These are phyloP conservation scores for Crossocerus cetratus DNA, from an alignment of 2,888 invertebrate species.

Conservation along the genomic window DNA sequence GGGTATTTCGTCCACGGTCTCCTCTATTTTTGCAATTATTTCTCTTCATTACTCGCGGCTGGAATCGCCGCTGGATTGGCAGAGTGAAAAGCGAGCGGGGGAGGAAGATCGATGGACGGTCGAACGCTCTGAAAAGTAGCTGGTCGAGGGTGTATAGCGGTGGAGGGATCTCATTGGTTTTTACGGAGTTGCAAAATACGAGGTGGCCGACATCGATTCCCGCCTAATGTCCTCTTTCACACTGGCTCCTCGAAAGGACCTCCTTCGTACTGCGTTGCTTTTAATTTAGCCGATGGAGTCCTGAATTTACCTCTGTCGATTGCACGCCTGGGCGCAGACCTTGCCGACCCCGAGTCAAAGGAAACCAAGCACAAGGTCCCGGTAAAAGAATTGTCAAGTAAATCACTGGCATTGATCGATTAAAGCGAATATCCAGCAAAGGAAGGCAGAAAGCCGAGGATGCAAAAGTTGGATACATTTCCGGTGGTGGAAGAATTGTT, in stretches of 20 bases:
- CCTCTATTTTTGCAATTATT: no score
- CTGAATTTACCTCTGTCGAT: constrained; percentile 15
- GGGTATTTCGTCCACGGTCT: no score
- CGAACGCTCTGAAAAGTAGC: not conserved
- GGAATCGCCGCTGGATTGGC: not conserved
- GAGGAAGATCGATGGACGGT: constrained; percentile 8
- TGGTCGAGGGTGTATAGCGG: not conserved
- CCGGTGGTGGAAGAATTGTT: not conserved
- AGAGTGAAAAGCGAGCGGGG: not conserved
- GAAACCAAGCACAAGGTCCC: no score
- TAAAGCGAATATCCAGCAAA: no score
- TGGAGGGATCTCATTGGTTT: constrained; percentile 27
- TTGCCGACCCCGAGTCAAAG: no score
- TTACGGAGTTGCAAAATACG: constrained; percentile 25
- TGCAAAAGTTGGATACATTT: no score
- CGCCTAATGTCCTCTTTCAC: constrained; percentile 14
- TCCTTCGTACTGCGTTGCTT: constrained; percentile 10
- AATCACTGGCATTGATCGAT: no score
- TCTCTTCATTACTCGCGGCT: no score
- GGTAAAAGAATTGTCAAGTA: no score
- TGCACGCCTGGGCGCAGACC: not conserved
- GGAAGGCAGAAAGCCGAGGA: no score
- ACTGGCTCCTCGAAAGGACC: not conserved
- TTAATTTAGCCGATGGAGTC: constrained; percentile 22
- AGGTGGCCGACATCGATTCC: constrained; percentile 23